These are phyloP conservation scores for Lypha dubia DNA, from an alignment of 2,888 invertebrate species.

Conservation along the genomic window DNA sequence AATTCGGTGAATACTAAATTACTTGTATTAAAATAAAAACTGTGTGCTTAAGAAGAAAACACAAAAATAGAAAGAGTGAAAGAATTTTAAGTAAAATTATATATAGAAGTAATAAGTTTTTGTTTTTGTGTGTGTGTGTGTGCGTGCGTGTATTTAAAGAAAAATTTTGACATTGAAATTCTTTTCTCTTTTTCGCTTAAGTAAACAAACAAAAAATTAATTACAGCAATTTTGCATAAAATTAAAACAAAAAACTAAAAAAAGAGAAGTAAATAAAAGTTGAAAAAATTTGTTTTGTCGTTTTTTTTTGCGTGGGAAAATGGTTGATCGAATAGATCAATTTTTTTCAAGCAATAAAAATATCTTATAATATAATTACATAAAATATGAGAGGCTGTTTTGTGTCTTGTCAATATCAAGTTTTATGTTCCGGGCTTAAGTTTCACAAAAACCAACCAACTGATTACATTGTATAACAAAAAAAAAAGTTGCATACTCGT, in stretches of 20 bases:
- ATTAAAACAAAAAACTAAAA: too few relatives aligned
- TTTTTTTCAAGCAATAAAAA: too few relatives aligned
- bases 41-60: conserved; percentile 1
- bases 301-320: neutral
- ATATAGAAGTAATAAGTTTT: conserved; percentile 35
- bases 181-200: neutral
- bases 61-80: conserved; percentile 18
- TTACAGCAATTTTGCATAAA: neutral
- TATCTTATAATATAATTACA: too few relatives aligned
- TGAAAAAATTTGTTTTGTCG: neutral
- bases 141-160: conserved; percentile 4
- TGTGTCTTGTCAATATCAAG: too few relatives aligned
- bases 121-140: neutral
- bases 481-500: too few relatives aligned
- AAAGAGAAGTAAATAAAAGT: neutral
- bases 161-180: conserved; percentile 70
- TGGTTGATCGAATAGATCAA: too few relatives aligned
- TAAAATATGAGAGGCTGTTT: too few relatives aligned
- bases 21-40: conserved; percentile 4
- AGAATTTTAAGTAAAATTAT: conserved; percentile 51
- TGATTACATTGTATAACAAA: too few relatives aligned
- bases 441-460: too few relatives aligned
- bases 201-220: conserved; percentile 31
- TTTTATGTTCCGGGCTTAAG: too few relatives aligned
- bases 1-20: neutral